Conservation (phyloP, 35 echinoderm and acorn worm genomes). For the Chiridota heheva region DNA sequence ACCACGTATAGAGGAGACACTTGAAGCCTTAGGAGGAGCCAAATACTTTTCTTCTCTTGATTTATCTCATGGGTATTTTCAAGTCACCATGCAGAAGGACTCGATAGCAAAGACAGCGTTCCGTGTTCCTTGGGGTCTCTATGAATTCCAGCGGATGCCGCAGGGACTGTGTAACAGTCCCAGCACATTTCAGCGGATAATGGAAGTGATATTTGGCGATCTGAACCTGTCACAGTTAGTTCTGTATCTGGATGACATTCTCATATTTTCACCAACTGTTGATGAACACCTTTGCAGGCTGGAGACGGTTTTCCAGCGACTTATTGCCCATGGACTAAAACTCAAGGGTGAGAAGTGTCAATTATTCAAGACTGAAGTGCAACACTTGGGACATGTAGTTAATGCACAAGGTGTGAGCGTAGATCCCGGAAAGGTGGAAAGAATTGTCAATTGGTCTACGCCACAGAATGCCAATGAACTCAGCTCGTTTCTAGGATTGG, state of each 20-base stretch:
- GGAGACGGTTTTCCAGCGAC: slow-evolving; percentile 22
- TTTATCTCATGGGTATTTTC: slow-evolving; percentile 1
- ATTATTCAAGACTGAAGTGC: slow-evolving; percentile 29
- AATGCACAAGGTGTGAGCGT: slow-evolving; percentile 13
- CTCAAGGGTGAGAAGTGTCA: slow-evolving; percentile 61
- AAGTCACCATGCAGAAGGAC: neutral
- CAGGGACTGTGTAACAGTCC: slow-evolving; percentile 21
- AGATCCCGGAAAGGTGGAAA: slow-evolving; percentile 45
- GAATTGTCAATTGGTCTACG: slow-evolving; percentile 31
- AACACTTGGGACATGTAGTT: slow-evolving; percentile 60
- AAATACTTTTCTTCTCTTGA: slow-evolving; percentile 13
- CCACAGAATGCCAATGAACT: slow-evolving; percentile 24
- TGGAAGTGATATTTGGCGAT: slow-evolving; percentile 50
- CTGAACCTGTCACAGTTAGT: slow-evolving; percentile 1
- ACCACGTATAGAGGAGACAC: neutral
- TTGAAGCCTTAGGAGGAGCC: neutral
- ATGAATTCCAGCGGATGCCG: slow-evolving; percentile 7
- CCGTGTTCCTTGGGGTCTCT: neutral
- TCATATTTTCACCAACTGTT: slow-evolving; percentile 52
- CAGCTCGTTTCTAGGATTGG: slow-evolving; percentile 50
- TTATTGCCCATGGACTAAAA: slow-evolving; percentile 40
- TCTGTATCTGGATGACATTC: slow-evolving; percentile 55
- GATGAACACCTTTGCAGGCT: slow-evolving; percentile 41
- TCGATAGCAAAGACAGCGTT: slow-evolving; percentile 1
- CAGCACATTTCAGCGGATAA: slow-evolving; percentile 38